A percentile compares a stretch with the other conserved stretches of the same genome.
phyloP scores from a whole-genome alignment of 2,113 vertebrate genomes.

The Pantherophis guttatus region DNA sequence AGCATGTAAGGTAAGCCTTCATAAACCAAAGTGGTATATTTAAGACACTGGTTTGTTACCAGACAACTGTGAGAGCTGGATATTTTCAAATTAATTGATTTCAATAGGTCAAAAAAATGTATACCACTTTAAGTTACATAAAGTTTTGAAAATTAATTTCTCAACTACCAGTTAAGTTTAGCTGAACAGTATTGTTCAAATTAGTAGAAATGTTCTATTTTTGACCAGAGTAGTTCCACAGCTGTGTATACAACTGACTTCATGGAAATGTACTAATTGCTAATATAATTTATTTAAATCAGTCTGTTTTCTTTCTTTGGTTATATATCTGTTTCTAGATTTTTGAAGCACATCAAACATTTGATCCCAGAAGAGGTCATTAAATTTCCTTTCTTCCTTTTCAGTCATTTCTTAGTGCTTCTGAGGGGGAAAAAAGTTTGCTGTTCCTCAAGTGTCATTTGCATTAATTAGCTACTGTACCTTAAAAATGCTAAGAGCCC shows the following conservation, averaged over 20 bases:
- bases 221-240: background rate
- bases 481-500: background rate
- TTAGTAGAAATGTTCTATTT: background rate
- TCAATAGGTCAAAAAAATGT: background rate
- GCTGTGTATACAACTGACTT: background rate
- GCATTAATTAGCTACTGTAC: background rate
- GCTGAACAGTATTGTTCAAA: background rate
- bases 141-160: background rate
- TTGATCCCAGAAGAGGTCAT: background rate
- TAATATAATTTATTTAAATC: constrained; percentile 1
- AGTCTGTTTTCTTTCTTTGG: background rate
- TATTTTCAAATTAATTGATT: background rate
- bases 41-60: background rate
- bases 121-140: background rate
- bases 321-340: constrained; percentile 2
- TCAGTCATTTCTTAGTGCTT: background rate
- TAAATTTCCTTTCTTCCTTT: background rate
- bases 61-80: background rate
- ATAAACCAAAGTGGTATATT: background rate
- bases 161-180: background rate
- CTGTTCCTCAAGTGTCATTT: background rate
- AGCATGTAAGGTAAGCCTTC: background rate
- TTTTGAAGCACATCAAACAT: constrained; percentile 10
- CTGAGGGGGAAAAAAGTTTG: background rate
- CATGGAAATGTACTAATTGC: background rate